Percentiles rank a stretch among this genome's conserved stretches.
phyloP scores from a whole-genome alignment of 2,113 vertebrate species.

The Bolborhynchus lineola region DNA sequence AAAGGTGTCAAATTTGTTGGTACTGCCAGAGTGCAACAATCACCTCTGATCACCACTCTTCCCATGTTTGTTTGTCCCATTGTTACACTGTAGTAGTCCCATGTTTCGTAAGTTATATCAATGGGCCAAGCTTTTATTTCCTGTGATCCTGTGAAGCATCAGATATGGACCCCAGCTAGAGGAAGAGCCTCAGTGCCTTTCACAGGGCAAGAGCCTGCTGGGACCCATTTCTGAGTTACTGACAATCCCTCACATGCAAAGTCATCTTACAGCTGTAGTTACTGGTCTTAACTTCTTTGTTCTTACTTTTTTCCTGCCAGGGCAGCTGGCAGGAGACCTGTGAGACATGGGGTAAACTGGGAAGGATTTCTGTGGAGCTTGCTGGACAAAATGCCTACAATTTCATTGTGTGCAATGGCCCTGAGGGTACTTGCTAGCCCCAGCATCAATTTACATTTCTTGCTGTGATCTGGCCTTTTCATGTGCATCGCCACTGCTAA shows the following conservation, averaged over 20 bases:
- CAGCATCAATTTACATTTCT: not conserved
- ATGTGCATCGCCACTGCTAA: not conserved
- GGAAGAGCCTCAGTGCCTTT: not conserved
- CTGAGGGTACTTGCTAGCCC: not conserved
- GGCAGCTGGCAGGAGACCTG: not conserved
- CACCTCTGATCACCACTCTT: accelerated
- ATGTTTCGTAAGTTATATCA: not conserved
- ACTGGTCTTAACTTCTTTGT: not conserved
- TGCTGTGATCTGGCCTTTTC: not conserved
- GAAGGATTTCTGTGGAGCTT: not conserved
- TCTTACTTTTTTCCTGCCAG: not conserved
- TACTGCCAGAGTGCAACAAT: not conserved
- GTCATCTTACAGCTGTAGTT: not conserved
- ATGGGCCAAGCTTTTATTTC: not conserved
- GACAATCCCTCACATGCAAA: not conserved
- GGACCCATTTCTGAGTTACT: not conserved
- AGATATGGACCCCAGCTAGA: not conserved
- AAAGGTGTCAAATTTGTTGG: not conserved
- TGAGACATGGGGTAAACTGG: not conserved
- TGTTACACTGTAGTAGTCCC: accelerated
- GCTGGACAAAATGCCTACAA: not conserved
- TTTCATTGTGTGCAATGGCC: not conserved
- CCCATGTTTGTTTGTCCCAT: accelerated
- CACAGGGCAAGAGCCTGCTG: not conserved
- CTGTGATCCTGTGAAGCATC: not conserved